These are phyloP conservation scores for Furcifer pardalis DNA, from an alignment of 2,797 vertebrate genomes.

Conservation along the genomic window DNA sequence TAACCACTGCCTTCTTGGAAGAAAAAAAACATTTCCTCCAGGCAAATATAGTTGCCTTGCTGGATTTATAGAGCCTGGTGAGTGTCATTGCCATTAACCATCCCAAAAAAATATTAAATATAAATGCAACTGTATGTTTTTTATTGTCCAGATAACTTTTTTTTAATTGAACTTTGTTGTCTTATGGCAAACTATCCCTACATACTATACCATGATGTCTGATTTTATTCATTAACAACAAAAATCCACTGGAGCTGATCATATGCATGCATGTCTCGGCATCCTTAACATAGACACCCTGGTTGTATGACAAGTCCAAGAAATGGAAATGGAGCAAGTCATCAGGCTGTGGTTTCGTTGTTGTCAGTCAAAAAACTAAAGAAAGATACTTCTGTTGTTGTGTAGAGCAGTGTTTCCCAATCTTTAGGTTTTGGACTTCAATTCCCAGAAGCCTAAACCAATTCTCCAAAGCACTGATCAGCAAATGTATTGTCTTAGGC, in stretches of 20 bases:
- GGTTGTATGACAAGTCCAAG: neutral
- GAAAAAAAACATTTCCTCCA: conserved; percentile 88
- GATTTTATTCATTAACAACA: neutral
- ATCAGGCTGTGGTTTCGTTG: neutral
- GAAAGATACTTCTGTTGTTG: neutral
- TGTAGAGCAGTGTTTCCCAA: neutral
- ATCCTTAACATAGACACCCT: neutral
- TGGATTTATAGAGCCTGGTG: conserved; percentile 95
- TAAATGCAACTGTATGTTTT: neutral
- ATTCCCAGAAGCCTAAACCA: no score
- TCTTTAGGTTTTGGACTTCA: no score
- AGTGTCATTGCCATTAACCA: conserved; percentile 5
- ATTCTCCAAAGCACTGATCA: no score
- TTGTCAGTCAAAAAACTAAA: neutral
- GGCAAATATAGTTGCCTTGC: conserved; percentile 94
- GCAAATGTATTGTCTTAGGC: no score
- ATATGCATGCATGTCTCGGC: no score
- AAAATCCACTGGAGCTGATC: neutral
- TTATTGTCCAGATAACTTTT: neutral
- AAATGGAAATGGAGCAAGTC: neutral
- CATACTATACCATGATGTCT: neutral
- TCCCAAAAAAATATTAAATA: neutral
- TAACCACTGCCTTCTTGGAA: conserved; percentile 90
- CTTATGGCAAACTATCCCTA: neutral
- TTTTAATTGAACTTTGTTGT: neutral